phyloP scores from a whole-genome alignment of 92 coral and sea anemone genomes.

The Porites rus region DNA sequence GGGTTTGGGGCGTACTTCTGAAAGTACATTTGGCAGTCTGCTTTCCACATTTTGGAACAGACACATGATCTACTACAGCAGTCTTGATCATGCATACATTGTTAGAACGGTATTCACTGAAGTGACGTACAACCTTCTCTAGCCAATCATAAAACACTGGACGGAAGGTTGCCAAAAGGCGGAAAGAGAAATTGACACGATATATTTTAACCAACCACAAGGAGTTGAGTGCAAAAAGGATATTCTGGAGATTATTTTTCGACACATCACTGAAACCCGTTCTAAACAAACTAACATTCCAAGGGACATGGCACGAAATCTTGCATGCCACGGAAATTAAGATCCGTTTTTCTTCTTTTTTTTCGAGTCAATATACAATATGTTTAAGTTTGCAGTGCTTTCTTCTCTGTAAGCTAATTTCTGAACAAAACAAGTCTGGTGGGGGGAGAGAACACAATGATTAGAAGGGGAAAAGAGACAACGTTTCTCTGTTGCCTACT shows the following conservation, averaged over 20 bases:
- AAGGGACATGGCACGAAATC: conserved; percentile 8
- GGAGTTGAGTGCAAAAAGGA: no score
- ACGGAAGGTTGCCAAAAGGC: no score
- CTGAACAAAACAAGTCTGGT: conserved; percentile 56
- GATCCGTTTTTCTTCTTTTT: conserved; percentile 52
- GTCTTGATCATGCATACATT: no score
- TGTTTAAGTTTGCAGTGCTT: conserved; percentile 45
- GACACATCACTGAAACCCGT: no score
- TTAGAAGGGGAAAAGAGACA: conserved; percentile 18
- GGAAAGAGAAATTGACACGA: no score
- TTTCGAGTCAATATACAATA: conserved; percentile 74
- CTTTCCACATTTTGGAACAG: conserved; percentile 46
- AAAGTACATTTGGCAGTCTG: conserved; percentile 55
- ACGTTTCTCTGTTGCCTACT: conserved; percentile 21
- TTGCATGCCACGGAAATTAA: conserved; percentile 76
- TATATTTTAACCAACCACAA: no score
- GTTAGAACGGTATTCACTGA: no score
- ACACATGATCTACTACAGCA: conserved; percentile 36
- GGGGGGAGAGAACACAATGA: conserved; percentile 22
- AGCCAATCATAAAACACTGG: no score
- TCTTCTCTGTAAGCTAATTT: conserved; percentile 52
- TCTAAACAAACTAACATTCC: no score
- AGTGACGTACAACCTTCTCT: no score
- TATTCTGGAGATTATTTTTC: no score
- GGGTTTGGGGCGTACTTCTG: conserved; percentile 27